Base-by-base conservation (phyloP, 2,888 invertebrate genomes). In the Vandiemenella viatica region DNA sequence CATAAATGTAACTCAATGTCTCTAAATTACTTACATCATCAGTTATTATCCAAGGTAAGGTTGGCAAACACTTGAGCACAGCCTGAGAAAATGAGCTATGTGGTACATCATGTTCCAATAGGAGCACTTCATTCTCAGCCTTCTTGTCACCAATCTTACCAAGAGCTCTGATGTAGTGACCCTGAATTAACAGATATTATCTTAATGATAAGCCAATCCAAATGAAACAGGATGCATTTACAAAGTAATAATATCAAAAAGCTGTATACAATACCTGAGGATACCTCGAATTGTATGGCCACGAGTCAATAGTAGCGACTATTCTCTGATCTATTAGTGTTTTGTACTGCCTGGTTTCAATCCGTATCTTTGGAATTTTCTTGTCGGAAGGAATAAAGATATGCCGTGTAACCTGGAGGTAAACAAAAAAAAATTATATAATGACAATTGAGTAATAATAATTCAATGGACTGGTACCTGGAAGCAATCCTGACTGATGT, bases 101-200 rank as follows among this genome's bases (percentile, higher is more conserved):
- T 0, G 96, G 97, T 2, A 98, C 86, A 66, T 97, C 97, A 63
- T 98, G 95, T 61, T 98, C 97, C 52, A 97, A 65, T 2, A 98
- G 71, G 37, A 98, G 77, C 7, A 92, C 96, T 67, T 96, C 95
- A 63, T 97, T 98, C 68, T 98, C 98, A 0, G 97, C 93, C 13
- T 83, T 80, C 62, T 90, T 90, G 62, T 95, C 88, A 19, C 98
- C 97, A 52, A 95, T 81, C 45, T 79, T 79, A 15, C 98, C 98
- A 6, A 98, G 71, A 0, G 88, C 84, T 55, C 93, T 74, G 0
- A 98, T 93, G 68, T 95, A 96, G 68, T 98, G 97, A 3, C 98
- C 97, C 66, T 78, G 55, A 26, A 63, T 23, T 4, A 32, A 32
- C n/a, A n/a, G n/a, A n/a, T n/a, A n/a, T n/a, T n/a, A n/a, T 32